Base-by-base conservation (phyloP, 2,113 vertebrate species). In the Indri indri region DNA sequence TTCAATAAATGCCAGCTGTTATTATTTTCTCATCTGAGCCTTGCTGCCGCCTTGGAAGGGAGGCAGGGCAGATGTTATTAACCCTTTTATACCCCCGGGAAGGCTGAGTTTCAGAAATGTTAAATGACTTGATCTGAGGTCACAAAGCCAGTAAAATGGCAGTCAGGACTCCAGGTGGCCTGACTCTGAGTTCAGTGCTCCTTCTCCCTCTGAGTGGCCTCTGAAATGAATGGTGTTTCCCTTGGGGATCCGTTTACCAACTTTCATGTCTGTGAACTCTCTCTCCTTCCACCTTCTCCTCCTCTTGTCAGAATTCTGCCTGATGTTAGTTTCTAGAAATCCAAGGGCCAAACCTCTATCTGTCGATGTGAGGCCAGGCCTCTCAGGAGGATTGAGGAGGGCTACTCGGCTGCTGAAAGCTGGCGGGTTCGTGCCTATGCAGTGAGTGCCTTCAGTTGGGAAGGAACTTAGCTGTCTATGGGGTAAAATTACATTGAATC, bases 101-200 rank as follows among this genome's bases (percentile, higher is more conserved):
- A 90, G 27, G 27, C 88, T 66, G 68, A 59, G 50, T 91, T 91
- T 95, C 57, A n/a, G 57, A 93, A 89, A 95, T 30, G 70, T 91
- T 94, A 97, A 97, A 89, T 88, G 91, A 97, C 68, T 97, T 94
- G 92, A 95, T 88, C 92, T 87, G 92, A 96, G 97, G 93, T 97
- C 95, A 93, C 87, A 88, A 65, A 97, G 76, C 65, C 63, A 71
- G 90, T 71, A 97, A 93, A 93, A 91, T 97, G 95, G 83, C 93
- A 93, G 80, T 95, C 94, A 87, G 90, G 50, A 97, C 91, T 77
- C 42, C 61, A 68, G 81, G 34, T 71, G 82, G 93, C 86, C 90
- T 76, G 61, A 79, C 65, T 94, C 85, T 66, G 71, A 74, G 92
- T 50, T 70, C 71, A 77, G 68, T 54, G 79, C 32, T 86, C 86